Evolutionary conservation across 2,888 invertebrate genomes (phyloP).

Genomic region (Leucophora obtusa): DNA sequence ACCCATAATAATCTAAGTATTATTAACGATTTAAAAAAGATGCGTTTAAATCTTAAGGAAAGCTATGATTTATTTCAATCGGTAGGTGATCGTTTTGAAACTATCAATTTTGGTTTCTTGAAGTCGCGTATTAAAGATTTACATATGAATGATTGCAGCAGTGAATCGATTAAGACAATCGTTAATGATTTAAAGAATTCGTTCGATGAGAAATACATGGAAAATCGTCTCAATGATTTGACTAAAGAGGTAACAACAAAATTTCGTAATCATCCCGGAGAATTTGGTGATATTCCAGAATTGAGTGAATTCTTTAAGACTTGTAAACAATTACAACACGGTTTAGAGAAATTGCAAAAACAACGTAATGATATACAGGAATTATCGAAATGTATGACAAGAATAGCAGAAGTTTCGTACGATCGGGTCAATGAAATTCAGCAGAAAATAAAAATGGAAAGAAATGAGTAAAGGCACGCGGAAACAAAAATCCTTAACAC

Average conservation of each 20-base stretch:
- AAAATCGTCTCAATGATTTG: constrained; percentile 70
- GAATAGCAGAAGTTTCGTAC: constrained; percentile 71
- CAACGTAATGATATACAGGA: constrained; percentile 70
- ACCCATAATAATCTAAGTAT: constrained; percentile 65
- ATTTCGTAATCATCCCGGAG: constrained; percentile 75
- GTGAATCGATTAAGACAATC: constrained; percentile 64
- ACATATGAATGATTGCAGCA: constrained; percentile 67
- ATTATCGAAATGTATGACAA: constrained; percentile 69
- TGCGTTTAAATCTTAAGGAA: constrained; percentile 71
- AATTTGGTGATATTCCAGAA: constrained; percentile 76
- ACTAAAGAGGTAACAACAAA: constrained; percentile 70
- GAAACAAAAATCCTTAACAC: neutral
- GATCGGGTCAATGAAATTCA: constrained; percentile 72
- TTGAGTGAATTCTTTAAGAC: constrained; percentile 74
- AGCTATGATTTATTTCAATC: constrained; percentile 74
- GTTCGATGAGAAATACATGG: constrained; percentile 69
- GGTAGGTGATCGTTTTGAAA: constrained; percentile 73
- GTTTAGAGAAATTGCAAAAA: constrained; percentile 70
- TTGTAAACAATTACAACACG: constrained; percentile 74
- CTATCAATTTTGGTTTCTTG: constrained; percentile 72
- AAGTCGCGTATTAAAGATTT: constrained; percentile 73
- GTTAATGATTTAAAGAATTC: constrained; percentile 67
- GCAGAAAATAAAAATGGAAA: constrained; percentile 24
- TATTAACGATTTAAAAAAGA: constrained; percentile 71
- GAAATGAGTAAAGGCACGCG: neutral